Conservation (phyloP, 1,140 invertebrate species). For the Chironomus tepperi region DNA sequence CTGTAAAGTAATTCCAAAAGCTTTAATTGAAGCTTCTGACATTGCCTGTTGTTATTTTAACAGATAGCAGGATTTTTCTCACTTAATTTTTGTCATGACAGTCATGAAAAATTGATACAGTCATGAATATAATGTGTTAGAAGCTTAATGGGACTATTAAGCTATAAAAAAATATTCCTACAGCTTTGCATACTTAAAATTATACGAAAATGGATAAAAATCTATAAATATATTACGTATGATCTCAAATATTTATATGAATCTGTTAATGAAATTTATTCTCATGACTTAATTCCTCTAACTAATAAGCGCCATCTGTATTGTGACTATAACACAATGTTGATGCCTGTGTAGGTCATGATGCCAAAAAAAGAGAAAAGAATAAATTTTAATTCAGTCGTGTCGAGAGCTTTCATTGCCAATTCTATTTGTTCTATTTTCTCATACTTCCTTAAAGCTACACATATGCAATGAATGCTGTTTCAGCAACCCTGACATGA, state of each 20-base stretch:
- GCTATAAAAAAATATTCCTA: too few relatives aligned
- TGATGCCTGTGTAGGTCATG: neutral
- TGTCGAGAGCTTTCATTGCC: neutral
- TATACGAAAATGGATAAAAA: too few relatives aligned
- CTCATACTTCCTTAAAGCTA: neutral
- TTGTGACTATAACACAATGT: neutral
- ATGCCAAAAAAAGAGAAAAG: neutral
- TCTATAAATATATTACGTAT: too few relatives aligned
- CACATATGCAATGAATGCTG: neutral
- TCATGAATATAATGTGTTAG: too few relatives aligned
- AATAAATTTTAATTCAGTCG: neutral
- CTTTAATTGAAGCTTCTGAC: neutral
- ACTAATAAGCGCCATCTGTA: neutral
- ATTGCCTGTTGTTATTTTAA: neutral
- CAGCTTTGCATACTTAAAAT: too few relatives aligned
- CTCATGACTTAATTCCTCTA: too few relatives aligned
- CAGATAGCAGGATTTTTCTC: neutral
- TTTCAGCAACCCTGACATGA: neutral
- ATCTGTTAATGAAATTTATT: too few relatives aligned
- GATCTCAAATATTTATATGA: too few relatives aligned
- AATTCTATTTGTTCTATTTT: neutral
- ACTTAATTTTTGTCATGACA: neutral
- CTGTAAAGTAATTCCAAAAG: neutral
- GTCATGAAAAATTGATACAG: neutral
- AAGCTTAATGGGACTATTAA: too few relatives aligned